A percentile compares a stretch with the other conserved stretches of the same genome.
phyloP scores from a whole-genome alignment of 1,140 invertebrate species.

The Oscheius sp. region DNA sequence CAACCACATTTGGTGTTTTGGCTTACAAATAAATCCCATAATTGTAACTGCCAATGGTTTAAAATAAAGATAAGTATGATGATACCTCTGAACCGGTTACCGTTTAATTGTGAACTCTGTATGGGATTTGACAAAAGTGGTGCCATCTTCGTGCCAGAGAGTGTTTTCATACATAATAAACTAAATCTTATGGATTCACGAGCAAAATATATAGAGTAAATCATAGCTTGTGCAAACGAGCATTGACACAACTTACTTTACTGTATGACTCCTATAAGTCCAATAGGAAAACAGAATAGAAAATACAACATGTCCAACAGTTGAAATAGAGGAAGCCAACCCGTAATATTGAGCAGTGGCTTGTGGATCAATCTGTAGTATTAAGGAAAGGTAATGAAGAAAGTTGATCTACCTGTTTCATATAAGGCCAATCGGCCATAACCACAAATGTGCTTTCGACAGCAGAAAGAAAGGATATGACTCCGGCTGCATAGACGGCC shows the following conservation, averaged over 20 bases:
- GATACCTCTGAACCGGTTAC: too few species aligned
- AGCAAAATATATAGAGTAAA: too few species aligned
- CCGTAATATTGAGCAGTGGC: constrained; percentile 21
- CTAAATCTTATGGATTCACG: too few species aligned
- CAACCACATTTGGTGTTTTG: too few species aligned
- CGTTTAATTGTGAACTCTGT: too few species aligned
- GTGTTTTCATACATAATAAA: too few species aligned
- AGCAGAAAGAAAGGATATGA: not conserved
- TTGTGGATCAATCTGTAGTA: constrained; percentile 17
- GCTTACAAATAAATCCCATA: too few species aligned
- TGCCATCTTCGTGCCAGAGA: too few species aligned
- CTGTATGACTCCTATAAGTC: constrained; percentile 24
- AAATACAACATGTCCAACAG: not conserved
- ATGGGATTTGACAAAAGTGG: too few species aligned
- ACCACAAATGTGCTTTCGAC: constrained; percentile 13
- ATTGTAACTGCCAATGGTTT: too few species aligned
- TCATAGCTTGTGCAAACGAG: not conserved
- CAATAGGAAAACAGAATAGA: constrained; percentile 17
- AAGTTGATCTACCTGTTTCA: constrained; percentile 11
- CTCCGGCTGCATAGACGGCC: constrained; percentile 1
- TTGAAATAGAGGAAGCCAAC: constrained; percentile 13
- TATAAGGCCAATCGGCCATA: constrained; percentile 25
- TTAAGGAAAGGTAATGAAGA: not conserved
- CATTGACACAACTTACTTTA: not conserved
- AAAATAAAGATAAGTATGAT: too few species aligned